Evolutionary conservation across 2,888 invertebrate species (phyloP).

Genomic region (Leucophenga maculata): DNA sequence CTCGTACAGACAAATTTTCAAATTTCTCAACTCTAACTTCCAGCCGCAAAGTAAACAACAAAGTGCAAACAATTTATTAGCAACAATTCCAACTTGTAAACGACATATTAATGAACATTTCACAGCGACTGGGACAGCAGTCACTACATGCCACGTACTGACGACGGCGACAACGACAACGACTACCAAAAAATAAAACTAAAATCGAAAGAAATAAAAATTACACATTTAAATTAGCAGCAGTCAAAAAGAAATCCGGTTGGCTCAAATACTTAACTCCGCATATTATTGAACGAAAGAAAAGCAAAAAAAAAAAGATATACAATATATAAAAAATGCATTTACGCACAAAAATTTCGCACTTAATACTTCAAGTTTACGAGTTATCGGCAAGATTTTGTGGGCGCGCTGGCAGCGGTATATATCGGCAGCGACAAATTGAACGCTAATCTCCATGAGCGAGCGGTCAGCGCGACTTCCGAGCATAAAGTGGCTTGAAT

Average conservation of each 20-base stretch:
- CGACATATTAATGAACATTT: constrained; percentile 63
- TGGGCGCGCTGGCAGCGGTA: background rate
- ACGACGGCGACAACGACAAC: no score
- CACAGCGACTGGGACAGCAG: constrained; percentile 40
- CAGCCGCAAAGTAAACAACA: constrained; percentile 6
- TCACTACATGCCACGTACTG: constrained; percentile 25
- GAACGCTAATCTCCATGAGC: constrained; percentile 11
- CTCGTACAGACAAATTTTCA: constrained; percentile 21
- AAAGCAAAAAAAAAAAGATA: background rate
- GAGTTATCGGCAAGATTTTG: constrained; percentile 26
- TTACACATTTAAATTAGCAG: constrained; percentile 51
- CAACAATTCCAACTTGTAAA: constrained; percentile 62
- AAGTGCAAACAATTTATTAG: constrained; percentile 58
- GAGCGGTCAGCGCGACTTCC: background rate
- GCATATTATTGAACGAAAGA: constrained; percentile 23
- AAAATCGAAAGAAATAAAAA: constrained; percentile 60
- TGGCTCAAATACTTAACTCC: constrained; percentile 36
- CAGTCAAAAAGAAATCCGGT: constrained; percentile 51
- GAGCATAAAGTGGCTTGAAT: background rate
- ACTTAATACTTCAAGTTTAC: constrained; percentile 67
- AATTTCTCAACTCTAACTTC: constrained; percentile 21
- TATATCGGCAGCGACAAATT: constrained; percentile 6
- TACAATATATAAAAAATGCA: constrained; percentile 32
- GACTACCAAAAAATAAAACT: constrained; percentile 31
- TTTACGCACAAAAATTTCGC: constrained; percentile 55